Base-by-base conservation (phyloP, 2,113 vertebrate species). In the Indicator indicator region DNA sequence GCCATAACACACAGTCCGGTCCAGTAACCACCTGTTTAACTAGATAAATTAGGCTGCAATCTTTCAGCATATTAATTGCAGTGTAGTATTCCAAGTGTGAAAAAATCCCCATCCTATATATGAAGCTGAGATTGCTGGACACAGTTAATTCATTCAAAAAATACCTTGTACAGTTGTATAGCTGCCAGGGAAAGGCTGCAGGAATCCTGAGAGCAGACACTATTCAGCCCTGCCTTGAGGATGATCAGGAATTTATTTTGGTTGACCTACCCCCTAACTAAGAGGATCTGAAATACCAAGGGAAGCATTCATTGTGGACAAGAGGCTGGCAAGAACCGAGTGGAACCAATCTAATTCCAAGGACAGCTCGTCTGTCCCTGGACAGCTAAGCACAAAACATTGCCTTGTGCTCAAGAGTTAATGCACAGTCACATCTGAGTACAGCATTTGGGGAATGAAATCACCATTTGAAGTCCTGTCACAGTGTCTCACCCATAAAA, bases 71-170 rank as follows among this genome's bases (percentile, higher is more conserved):
- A 59, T 71, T 86, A 76, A 77, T 46, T 9, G 4, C 44, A 75
- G 42, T 28, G 3, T 27, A 88, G 15, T 33, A 64, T 16, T 79
- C 4, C 26, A 86, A 79, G 20, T 55, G 27, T 59, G 38, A 82
- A 78, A 73, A 50, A 80, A 19, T 8, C 4, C 5, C 17, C n/a
- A 54, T 16, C 4, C 30, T 63, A 18, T 11, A 18, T 20, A 33
- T 69, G 81, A 90, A 20, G 21, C 72, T 83, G 76, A 92, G 30
- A 55, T 69, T 33, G 40, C 30, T 90, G 52, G n/a, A 76, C 1
- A 2, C 33, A 24, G 56, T 32, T 24, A 52, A 59, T 59, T 92
- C 70, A 94, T 85, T 94, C 93, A 95, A 67, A 93, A 90, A 86
- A 84, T 89, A 82, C n/a, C 93, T 83, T 4, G 1, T 59, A 64